A percentile compares a stretch with the other conserved stretches of the same genome.
phyloP scores from a whole-genome alignment of 1,140 invertebrate genomes.

The Monomorium pharaonis region DNA sequence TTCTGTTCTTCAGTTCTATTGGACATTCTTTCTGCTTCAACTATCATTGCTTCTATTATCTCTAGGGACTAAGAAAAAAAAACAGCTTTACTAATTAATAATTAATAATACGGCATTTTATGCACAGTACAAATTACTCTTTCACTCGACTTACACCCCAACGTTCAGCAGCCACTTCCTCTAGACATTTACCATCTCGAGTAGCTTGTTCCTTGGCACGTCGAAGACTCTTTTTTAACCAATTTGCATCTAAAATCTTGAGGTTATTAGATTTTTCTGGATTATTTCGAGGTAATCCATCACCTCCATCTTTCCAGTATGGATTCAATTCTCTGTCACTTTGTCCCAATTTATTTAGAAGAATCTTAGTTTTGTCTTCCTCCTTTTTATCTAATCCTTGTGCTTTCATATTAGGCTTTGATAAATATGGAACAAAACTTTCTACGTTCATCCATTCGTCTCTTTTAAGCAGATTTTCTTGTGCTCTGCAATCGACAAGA shows the following conservation, averaged over 20 bases:
- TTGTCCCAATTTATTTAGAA: conserved; percentile 88
- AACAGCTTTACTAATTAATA: conserved; percentile 11
- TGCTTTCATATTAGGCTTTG: conserved; percentile 80
- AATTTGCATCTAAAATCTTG: conserved; percentile 84
- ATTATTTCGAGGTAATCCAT: conserved; percentile 87
- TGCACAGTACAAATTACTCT: conserved; percentile 31
- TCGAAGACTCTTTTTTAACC: conserved; percentile 87
- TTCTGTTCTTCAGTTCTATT: conserved; percentile 47
- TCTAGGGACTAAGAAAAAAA: conserved; percentile 84
- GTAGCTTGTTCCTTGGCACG: conserved; percentile 87
- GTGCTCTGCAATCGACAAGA: background rate
- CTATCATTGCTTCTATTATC: conserved; percentile 85
- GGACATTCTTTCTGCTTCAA: conserved; percentile 82
- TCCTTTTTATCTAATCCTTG: conserved; percentile 79
- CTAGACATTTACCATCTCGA: conserved; percentile 86
- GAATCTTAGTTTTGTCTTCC: conserved; percentile 85
- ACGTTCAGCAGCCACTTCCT: conserved; percentile 88
- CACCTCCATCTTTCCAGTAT: conserved; percentile 96
- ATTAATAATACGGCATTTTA: background rate
- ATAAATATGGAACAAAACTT: conserved; percentile 79
- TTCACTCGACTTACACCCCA: conserved; percentile 86
- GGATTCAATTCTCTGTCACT: conserved; percentile 94
- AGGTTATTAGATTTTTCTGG: conserved; percentile 58
- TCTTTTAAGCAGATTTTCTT: conserved; percentile 69
- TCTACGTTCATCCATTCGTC: conserved; percentile 86